Evolutionary conservation across 1,140 invertebrate genomes (phyloP).

Genomic region (Drosophila kepulauana): DNA sequence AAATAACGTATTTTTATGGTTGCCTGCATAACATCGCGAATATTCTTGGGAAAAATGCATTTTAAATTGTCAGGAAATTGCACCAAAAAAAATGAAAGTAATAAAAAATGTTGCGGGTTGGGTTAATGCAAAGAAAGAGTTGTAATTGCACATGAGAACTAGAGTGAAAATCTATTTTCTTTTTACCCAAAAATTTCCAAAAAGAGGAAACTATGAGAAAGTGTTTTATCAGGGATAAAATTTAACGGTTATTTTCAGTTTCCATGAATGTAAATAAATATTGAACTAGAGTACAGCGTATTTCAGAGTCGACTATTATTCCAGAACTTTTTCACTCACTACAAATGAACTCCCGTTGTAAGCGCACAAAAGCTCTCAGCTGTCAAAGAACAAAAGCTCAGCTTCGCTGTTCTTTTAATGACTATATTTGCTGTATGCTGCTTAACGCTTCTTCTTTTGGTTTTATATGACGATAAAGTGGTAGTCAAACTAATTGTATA

Average conservation of each 20-base stretch:
- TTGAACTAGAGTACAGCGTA: too few species aligned
- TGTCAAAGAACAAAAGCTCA: too few species aligned
- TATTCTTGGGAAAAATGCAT: conserved; percentile 48
- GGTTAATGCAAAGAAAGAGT: conserved; percentile 3
- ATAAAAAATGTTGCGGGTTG: conserved; percentile 60
- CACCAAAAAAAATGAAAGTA: conserved; percentile 21
- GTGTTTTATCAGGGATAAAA: too few species aligned
- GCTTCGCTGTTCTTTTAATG: too few species aligned
- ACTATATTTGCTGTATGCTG: too few species aligned
- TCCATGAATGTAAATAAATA: too few species aligned
- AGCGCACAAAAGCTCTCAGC: too few species aligned
- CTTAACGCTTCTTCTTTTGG: neutral
- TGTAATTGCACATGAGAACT: neutral
- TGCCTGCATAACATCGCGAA: conserved; percentile 61
- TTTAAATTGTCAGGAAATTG: conserved; percentile 57
- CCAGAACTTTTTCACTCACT: too few species aligned
- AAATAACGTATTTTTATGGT: conserved; percentile 76
- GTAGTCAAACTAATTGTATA: conserved; percentile 40
- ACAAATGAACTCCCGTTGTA: too few species aligned
- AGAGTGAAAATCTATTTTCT: neutral
- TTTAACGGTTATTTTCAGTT: too few species aligned
- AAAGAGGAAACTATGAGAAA: neutral
- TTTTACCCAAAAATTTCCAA: too few species aligned
- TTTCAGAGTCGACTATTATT: too few species aligned
- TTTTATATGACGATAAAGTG: conserved; percentile 11